These are phyloP conservation scores for Prietella phreatophila DNA, from an alignment of 2,113 vertebrate genomes.

Conservation along the genomic window DNA sequence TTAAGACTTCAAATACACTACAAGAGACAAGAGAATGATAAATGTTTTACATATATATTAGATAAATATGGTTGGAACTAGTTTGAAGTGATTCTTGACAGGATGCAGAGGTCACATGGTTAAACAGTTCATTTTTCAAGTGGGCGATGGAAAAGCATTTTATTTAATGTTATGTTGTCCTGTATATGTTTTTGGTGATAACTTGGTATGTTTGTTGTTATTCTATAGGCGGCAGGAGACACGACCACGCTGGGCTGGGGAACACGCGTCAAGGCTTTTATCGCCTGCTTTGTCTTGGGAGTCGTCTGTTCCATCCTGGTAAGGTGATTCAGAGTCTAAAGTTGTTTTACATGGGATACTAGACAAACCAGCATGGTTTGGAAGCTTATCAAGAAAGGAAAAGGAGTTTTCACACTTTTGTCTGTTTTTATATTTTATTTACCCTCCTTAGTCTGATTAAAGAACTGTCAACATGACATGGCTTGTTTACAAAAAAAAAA, in stretches of 20 bases:
- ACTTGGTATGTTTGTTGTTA: background rate
- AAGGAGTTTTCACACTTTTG: too few species aligned
- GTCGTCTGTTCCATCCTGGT: constrained; percentile 68
- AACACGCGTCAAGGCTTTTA: constrained; percentile 70
- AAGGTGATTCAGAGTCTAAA: constrained; percentile 38
- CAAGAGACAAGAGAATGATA: background rate
- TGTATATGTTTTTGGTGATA: background rate
- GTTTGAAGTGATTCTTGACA: background rate
- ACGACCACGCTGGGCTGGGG: constrained; percentile 69
- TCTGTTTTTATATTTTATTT: background rate
- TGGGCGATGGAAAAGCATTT: background rate
- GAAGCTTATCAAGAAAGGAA: too few species aligned
- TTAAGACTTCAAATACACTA: background rate
- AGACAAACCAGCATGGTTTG: background rate
- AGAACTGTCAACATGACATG: background rate
- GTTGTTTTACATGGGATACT: background rate
- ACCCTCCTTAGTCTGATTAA: background rate
- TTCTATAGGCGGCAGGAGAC: constrained; percentile 65
- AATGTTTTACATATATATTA: background rate
- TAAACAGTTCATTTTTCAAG: background rate
- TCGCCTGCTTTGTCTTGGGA: constrained; percentile 66
- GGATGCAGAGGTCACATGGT: background rate
- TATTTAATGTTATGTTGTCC: background rate
- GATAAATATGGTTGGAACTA: background rate
- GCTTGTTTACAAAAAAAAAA: too few species aligned